Evolutionary conservation across 2,797 vertebrate genomes (phyloP).

Genomic region (Pseudomugil tenellus): DNA sequence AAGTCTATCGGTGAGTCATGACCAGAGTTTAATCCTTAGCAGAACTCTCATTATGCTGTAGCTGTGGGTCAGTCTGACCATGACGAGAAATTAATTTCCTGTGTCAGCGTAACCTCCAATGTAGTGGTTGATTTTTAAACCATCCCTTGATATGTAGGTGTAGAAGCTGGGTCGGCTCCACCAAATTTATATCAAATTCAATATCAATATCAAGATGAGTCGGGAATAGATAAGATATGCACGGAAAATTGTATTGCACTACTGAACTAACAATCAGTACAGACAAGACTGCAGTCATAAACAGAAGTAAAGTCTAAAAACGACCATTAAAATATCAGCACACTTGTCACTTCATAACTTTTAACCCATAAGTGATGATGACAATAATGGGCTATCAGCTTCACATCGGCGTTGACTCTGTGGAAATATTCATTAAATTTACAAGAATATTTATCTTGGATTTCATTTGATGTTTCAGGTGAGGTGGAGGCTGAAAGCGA

Average conservation of each 20-base stretch:
- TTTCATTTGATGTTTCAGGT: conserved; percentile 76
- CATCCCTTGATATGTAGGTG: conserved; percentile 39
- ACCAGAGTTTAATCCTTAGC: conserved; percentile 34
- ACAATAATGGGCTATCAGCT: background rate
- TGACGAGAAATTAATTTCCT: conserved; percentile 50
- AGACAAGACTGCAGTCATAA: too few relatives aligned
- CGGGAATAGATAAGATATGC: too few relatives aligned
- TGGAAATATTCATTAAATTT: background rate
- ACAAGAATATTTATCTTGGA: background rate
- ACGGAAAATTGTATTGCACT: too few relatives aligned
- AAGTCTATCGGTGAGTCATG: conserved; percentile 81
- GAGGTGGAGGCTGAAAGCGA: conserved; percentile 96
- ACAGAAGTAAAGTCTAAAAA: too few relatives aligned
- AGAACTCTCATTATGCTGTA: conserved; percentile 30
- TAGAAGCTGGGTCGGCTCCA: conserved; percentile 15
- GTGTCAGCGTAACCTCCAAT: conserved; percentile 38
- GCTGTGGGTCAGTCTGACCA: conserved; percentile 40
- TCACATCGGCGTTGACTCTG: background rate
- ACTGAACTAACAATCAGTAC: too few relatives aligned
- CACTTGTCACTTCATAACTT: background rate
- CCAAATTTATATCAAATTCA: conserved; percentile 34
- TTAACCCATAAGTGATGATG: background rate
- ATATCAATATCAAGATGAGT: too few relatives aligned
- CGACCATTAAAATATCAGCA: too few relatives aligned
- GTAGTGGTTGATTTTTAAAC: conserved; percentile 29